Conservation (phyloP, 2,888 invertebrate species). For the Protula sp. region DNA sequence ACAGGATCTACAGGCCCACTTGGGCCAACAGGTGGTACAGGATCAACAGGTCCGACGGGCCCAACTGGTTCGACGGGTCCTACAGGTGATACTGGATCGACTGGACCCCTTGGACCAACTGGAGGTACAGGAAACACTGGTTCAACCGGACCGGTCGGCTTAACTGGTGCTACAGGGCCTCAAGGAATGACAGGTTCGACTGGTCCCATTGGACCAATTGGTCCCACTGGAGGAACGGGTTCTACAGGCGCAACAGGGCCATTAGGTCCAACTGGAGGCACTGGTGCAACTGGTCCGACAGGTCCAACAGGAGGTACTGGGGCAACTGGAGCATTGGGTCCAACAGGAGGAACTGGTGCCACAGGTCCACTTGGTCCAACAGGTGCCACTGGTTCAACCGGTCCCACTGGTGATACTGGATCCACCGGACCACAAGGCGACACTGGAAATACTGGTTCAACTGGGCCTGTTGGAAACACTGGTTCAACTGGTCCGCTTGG, state of each 20-base stretch:
- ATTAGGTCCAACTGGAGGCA: constrained; percentile 1
- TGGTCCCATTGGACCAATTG: neutral
- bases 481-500: constrained; percentile 18
- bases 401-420: constrained; percentile 6
- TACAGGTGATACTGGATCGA: constrained; percentile 3
- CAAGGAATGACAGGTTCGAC: constrained; percentile 1
- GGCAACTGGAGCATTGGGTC: constrained; percentile 7
- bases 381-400: neutral
- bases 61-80: constrained; percentile 14
- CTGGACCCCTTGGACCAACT: constrained; percentile 1
- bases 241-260: neutral
- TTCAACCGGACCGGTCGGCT: neutral
- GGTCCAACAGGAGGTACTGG: constrained; percentile 4
- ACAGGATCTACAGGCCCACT: constrained; percentile 12
- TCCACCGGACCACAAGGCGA: constrained; percentile 12
- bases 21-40: constrained; percentile 10
- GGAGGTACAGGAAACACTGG: constrained; percentile 5
- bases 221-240: constrained; percentile 4
- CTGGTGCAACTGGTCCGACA: constrained; percentile 2
- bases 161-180: neutral
- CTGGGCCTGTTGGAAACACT: constrained; percentile 17
- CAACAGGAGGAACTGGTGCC: constrained; percentile 11
- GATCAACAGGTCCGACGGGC: constrained; percentile 12
- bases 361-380: constrained; percentile 10
- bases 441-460: constrained; percentile 13